Conservation (phyloP, 2,113 vertebrate genomes). For the Dipodomys merriami region DNA sequence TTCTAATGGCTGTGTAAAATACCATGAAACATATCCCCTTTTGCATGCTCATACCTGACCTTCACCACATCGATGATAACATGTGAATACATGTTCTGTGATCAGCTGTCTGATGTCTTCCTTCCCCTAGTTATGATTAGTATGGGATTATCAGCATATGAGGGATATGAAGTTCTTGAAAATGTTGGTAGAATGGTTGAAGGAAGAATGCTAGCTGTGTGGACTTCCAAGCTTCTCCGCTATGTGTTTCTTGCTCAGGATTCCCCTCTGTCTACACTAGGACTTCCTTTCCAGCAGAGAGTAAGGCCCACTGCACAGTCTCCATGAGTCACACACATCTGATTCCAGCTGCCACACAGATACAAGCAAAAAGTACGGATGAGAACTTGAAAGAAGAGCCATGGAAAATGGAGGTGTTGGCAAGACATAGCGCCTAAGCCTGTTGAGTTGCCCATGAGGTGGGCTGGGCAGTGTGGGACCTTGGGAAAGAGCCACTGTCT, state of each 20-base stretch:
- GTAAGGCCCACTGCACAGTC: not conserved
- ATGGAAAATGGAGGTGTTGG: not conserved
- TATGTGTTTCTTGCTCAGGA: not conserved
- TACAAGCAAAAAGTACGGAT: conserved; percentile 40
- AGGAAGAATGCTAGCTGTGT: not conserved
- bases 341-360: conserved; percentile 36
- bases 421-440: accelerated
- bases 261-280: not conserved
- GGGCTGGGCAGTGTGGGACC: not conserved
- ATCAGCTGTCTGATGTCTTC: not conserved
- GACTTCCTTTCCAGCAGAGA: not conserved
- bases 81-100: not conserved
- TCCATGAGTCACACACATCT: not conserved
- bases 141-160: not conserved
- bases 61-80: not conserved
- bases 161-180: not conserved
- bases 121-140: not conserved
- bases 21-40: not conserved
- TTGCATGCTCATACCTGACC: not conserved
- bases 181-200: not conserved
- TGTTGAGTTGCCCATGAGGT: accelerated
- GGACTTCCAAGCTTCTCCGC: not conserved
- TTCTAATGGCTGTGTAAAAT: too few relatives aligned
- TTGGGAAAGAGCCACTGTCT: not conserved
- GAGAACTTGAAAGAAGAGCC: conserved; percentile 21